Evolutionary conservation across 1,140 invertebrate species (phyloP), one percentile per base, ranked within the genome.

Genomic region (Tenebrio molitor): DNA sequence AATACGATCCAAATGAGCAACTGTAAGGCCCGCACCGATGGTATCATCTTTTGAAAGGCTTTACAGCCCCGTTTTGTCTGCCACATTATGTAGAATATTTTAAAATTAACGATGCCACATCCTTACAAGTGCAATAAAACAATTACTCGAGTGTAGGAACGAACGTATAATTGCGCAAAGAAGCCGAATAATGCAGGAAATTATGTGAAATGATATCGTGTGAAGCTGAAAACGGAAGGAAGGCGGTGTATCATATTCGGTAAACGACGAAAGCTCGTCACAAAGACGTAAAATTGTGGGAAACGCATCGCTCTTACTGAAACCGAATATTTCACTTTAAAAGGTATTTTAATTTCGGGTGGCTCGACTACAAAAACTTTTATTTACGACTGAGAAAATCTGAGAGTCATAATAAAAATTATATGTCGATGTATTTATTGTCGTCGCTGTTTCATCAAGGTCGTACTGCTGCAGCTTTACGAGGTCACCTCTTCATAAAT

Each of bases 41-140:
- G 29, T 58, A 58, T 25, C 23, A 58, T 58, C 50, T 29, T 58
- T 39, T 46, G 42, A 46, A 46, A 46, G 42, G 42, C 42, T 46
- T 58, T 29, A 58, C 50, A 58, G 50, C 23, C 50, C 12, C 23
- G 50, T 58, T 58, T 29, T 29, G 50, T 50, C 1, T 10, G 42
- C 42, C 14, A 41, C 5, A 16, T 19, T 36, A 36, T 65, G 25
- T 25, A 34, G 39, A 44, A 68, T 44, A 44, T 44, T 68, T 33
- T 68, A 50, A 46, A 68, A 46, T 50, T 50, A 68, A 68, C 50
- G 50, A 58, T 33, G n/a, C 42, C 21, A 68, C 65, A 68, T 44
- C 65, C 65, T 44, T 68, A 68, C 23, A 68, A 68, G 39, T 68
- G 65, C 65, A 68, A 68, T 68, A 68, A 46, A 68, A 50, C 65